Evolutionary conservation across 2,888 invertebrate species (phyloP).

Genomic region (Melinaea menophilus): DNA sequence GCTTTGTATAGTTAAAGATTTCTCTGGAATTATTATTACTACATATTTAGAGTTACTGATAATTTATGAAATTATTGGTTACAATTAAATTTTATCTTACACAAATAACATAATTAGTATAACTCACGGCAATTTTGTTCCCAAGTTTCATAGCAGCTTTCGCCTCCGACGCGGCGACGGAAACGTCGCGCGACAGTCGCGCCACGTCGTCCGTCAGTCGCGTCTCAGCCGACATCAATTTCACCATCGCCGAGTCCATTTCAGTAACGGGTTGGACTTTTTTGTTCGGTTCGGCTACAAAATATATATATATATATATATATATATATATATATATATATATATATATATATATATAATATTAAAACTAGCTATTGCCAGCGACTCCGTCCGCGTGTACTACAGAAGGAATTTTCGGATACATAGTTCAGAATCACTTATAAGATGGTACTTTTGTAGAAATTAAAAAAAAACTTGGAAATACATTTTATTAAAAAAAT

Average conservation of each 20-base stretch:
- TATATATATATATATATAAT: too few species aligned
- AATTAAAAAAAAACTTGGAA: too few species aligned
- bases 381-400: too few species aligned
- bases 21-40: too few species aligned
- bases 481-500: too few species aligned
- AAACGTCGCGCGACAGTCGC: conserved; percentile 48
- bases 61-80: too few species aligned
- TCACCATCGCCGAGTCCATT: conserved; percentile 57
- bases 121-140: conserved; percentile 58
- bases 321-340: too few species aligned
- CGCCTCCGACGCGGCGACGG: conserved; percentile 50
- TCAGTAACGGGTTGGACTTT: conserved; percentile 54
- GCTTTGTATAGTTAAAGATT: too few species aligned
- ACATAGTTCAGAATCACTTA: too few species aligned
- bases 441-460: too few species aligned
- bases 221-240: conserved; percentile 51
- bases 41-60: too few species aligned
- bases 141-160: conserved; percentile 54
- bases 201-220: conserved; percentile 48
- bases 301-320: background rate
- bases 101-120: background rate
- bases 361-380: background rate
- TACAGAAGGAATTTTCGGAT: background rate
- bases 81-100: too few species aligned
- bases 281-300: conserved; percentile 55